Percentiles rank a stretch among this genome's conserved stretches.
Evolutionary conservation across 2,113 vertebrate genomes (phyloP).

Genomic region (Percopsis transmontana): DNA sequence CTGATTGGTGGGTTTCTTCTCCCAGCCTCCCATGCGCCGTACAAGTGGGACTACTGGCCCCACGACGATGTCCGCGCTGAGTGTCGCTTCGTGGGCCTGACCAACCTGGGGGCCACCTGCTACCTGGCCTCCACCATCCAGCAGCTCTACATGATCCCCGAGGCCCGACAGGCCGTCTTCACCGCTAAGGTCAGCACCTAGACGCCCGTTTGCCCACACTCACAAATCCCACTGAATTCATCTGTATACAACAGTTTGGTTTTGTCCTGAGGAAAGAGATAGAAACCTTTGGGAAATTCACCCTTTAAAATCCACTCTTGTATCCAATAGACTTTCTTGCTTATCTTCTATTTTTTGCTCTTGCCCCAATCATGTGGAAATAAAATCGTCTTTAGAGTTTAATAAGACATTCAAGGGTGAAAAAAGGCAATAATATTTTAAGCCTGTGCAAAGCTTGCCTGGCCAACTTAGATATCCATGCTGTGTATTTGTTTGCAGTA

Average conservation of each 20-base stretch:
- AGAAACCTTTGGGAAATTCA: too few relatives aligned
- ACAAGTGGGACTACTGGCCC: constrained; percentile 99
- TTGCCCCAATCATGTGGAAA: too few relatives aligned
- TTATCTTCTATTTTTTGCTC: neutral
- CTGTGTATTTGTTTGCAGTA: constrained; percentile 77
- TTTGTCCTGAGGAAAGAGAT: too few relatives aligned
- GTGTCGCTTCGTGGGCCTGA: constrained; percentile 95
- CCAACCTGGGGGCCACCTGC: constrained; percentile 96
- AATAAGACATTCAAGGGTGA: too few relatives aligned
- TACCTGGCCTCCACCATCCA: constrained; percentile 99
- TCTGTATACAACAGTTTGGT: too few relatives aligned
- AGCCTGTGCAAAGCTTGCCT: too few relatives aligned
- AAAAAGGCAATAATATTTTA: too few relatives aligned
- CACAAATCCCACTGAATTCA: too few relatives aligned
- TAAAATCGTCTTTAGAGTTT: too few relatives aligned
- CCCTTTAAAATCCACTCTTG: too few relatives aligned
- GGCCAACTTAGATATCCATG: neutral
- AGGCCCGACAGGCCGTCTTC: constrained; percentile 96
- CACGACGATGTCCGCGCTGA: constrained; percentile 97
- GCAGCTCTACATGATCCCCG: constrained; percentile 98
- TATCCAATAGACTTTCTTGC: neutral
- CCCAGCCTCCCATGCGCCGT: constrained; percentile 94
- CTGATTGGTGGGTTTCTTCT: neutral
- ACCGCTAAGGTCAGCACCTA: constrained; percentile 87
- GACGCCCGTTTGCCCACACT: neutral